These are phyloP conservation scores for Hoplostethus atlanticus DNA, from an alignment of 2,797 vertebrate genomes.

Conservation along the genomic window DNA sequence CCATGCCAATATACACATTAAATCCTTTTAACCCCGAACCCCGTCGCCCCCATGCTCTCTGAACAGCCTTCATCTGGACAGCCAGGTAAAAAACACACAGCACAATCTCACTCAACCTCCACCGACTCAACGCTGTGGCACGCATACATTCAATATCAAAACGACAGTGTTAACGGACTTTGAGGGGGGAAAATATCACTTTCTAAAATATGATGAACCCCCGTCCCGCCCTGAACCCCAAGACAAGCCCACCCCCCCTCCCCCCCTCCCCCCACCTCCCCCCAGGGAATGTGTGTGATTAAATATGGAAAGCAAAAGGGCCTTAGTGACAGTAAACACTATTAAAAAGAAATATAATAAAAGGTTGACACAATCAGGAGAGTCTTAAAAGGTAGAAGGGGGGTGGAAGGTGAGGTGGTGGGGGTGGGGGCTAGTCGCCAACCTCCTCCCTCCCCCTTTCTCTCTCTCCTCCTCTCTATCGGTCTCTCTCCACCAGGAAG, in stretches of 20 bases:
- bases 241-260: constrained; percentile 1
- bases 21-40: constrained; percentile 42
- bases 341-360: constrained; percentile 36
- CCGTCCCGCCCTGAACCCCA: constrained; percentile 1
- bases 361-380: constrained; percentile 40
- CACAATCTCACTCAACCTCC: constrained; percentile 50
- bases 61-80: constrained; percentile 18
- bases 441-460: constrained; percentile 47
- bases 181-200: constrained; percentile 35
- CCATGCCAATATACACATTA: constrained; percentile 61
- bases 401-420: constrained; percentile 8
- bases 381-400: constrained; percentile 33
- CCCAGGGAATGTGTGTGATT: constrained; percentile 74
- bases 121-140: constrained; percentile 36
- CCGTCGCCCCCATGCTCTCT: constrained; percentile 10
- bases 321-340: constrained; percentile 46
- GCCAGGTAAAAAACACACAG: constrained; percentile 31
- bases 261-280: not conserved
- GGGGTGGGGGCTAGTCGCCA: not conserved
- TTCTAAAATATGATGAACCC: constrained; percentile 35
- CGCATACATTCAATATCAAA: constrained; percentile 82
- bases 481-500: constrained; percentile 47
- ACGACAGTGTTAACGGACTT: constrained; percentile 78
- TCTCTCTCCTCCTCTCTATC: constrained; percentile 2
- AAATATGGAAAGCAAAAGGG: constrained; percentile 45